These are phyloP conservation scores for Lasioglossum figueresi DNA, from an alignment of 2,888 invertebrate genomes.

Conservation along the genomic window DNA sequence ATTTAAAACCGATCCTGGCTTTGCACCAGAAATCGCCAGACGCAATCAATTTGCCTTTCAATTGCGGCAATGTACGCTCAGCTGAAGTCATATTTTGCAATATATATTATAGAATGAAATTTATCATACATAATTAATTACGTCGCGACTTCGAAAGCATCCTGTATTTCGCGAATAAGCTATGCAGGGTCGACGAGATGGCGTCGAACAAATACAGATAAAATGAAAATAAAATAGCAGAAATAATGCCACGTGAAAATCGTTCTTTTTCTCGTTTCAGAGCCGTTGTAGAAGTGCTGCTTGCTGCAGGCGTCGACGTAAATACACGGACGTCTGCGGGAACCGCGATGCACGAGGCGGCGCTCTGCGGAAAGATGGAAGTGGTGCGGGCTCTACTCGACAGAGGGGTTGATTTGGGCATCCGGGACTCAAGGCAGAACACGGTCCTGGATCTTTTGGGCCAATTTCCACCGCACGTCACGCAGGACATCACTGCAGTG, in stretches of 20 bases:
- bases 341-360: slow-evolving; percentile 97
- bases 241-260: background rate
- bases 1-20: no score
- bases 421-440: slow-evolving; percentile 91
- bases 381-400: slow-evolving; percentile 93
- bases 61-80: no score
- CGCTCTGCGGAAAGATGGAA: slow-evolving; percentile 94
- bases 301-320: slow-evolving; percentile 94
- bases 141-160: no score
- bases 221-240: background rate
- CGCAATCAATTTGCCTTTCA: no score
- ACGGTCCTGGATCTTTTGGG: slow-evolving; percentile 94
- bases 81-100: no score
- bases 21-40: no score
- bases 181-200: background rate
- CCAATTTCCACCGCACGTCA: slow-evolving; percentile 95
- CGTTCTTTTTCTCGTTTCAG: slow-evolving; percentile 82
- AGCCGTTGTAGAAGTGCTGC: slow-evolving; percentile 92
- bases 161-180: no score
- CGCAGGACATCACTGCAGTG: slow-evolving; percentile 93
- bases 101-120: no score
- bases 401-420: slow-evolving; percentile 92
- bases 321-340: slow-evolving; percentile 94
- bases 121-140: no score
- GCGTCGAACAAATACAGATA: background rate